Conservation (phyloP, 2,113 vertebrate genomes). For the Amblyopsis rosae region DNA sequence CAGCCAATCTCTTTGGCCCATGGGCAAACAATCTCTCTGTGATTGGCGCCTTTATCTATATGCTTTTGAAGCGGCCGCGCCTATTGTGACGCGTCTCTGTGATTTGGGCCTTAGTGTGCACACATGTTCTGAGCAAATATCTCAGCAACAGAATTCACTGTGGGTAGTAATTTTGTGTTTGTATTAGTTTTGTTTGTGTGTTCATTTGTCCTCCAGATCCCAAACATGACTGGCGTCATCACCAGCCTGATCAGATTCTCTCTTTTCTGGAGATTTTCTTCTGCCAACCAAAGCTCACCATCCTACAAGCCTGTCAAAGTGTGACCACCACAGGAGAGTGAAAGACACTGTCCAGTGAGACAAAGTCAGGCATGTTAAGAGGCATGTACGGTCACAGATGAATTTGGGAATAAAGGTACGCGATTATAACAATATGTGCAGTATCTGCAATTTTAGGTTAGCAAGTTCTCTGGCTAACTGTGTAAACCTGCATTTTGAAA, state of each 20-base stretch:
- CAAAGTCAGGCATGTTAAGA: background rate
- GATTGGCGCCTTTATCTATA: too few relatives aligned
- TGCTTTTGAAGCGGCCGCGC: too few relatives aligned
- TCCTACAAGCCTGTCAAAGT: constrained; percentile 72
- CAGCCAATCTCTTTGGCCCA: too few relatives aligned
- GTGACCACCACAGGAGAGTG: constrained; percentile 43
- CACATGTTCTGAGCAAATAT: too few relatives aligned
- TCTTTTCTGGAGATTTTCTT: constrained; percentile 83
- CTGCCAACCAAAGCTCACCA: constrained; percentile 54
- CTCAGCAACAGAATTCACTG: too few relatives aligned
- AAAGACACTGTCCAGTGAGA: background rate
- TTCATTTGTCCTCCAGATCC: constrained; percentile 76
- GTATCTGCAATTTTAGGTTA: background rate
- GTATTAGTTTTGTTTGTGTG: constrained; percentile 1
- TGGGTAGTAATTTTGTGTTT: background rate
- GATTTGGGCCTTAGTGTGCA: too few relatives aligned
- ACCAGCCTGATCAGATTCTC: constrained; percentile 88
- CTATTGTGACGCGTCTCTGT: too few relatives aligned
- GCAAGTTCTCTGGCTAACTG: constrained; percentile 5
- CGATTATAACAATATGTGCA: background rate
- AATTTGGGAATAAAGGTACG: background rate
- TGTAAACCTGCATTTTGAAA: background rate
- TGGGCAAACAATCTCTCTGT: too few relatives aligned
- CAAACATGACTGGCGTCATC: constrained; percentile 87
- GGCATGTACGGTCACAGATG: too few relatives aligned